Base-by-base conservation (phyloP, 2,797 vertebrate genomes). In the Hydrocynus forskahlii region DNA sequence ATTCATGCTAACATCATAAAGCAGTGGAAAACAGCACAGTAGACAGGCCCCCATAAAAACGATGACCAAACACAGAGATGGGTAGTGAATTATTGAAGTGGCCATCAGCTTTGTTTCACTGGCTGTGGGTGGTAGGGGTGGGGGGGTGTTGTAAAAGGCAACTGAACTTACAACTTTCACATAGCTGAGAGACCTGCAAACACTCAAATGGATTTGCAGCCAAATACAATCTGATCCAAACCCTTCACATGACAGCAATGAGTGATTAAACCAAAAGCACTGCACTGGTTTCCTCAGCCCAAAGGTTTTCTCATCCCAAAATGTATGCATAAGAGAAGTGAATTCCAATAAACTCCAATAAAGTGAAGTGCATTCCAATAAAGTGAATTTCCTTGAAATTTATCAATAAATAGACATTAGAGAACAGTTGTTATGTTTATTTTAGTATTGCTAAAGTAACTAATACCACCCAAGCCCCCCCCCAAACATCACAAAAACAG, bases 1-100 rank as follows among this genome's bases (percentile, higher is more conserved):
- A 88, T 88, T 88, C 82, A 88, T 86, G 71, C 83, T 75, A 86
- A 88, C 84, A 88, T 86, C 87, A 88, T 83, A 85, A 81, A 79
- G 81, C 75, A 74, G 81, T 82, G 80, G 45, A 64, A 85, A 81
- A 85, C 83, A 86, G 86, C 79, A 67, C 54, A 81, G 78, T 70
- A 81, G 82, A 86, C 74, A 76, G 83, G 81, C 75, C 82, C 72
- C 83, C 74, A 78, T 81, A 81, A 86, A 84, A 86, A 87, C 76
- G 79, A 86, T 79, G 86, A 87, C 84, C 86, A 86, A 80, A 87
- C 82, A 86, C 68, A 80, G 76, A 79, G 76, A 67, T 74, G 81
- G 52, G 76, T 81, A 55, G 76, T 88, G 83, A 90, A 89, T 90
- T 84, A 87, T 88, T 90, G 78, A 89, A 81, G 62, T 55, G 40